Evolutionary conservation across 2,113 vertebrate species (phyloP).

Genomic region (Spizaetus ornatus): DNA sequence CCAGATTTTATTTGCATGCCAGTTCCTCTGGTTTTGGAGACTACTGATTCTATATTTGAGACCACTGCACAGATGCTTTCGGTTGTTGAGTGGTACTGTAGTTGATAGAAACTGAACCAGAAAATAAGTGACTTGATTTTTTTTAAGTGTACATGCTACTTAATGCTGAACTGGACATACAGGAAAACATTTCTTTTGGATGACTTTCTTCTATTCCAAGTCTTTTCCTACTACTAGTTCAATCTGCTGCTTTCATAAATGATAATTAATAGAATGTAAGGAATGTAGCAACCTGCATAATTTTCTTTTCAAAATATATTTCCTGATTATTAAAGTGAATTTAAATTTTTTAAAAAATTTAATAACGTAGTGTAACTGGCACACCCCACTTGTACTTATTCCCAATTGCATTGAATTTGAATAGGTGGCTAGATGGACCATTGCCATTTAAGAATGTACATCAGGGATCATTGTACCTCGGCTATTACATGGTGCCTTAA

Average conservation of each 20-base stretch:
- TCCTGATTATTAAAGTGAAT: conserved; percentile 72
- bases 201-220: conserved; percentile 75
- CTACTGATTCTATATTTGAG: conserved; percentile 72
- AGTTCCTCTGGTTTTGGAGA: conserved; percentile 68
- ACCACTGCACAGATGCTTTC: conserved; percentile 68
- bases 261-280: conserved; percentile 76
- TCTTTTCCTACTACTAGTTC: conserved; percentile 75
- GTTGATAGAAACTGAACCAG: conserved; percentile 63
- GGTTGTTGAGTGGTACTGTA: conserved; percentile 64
- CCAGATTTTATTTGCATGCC: conserved; percentile 56
- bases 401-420: conserved; percentile 69
- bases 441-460: conserved; percentile 81
- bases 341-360: conserved; percentile 68
- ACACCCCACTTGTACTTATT: conserved; percentile 71
- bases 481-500: conserved; percentile 84
- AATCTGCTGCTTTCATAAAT: conserved; percentile 74
- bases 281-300: conserved; percentile 76
- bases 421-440: conserved; percentile 74
- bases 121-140: conserved; percentile 63
- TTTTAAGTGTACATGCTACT: conserved; percentile 72
- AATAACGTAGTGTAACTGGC: conserved; percentile 75
- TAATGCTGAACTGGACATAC: conserved; percentile 69
- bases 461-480: conserved; percentile 84
- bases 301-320: conserved; percentile 72
- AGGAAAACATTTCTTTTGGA: conserved; percentile 74